A percentile compares a stretch with the other conserved stretches of the same genome.
phyloP scores from a whole-genome alignment of 2,797 vertebrate genomes.

The Poecilia wingei region DNA sequence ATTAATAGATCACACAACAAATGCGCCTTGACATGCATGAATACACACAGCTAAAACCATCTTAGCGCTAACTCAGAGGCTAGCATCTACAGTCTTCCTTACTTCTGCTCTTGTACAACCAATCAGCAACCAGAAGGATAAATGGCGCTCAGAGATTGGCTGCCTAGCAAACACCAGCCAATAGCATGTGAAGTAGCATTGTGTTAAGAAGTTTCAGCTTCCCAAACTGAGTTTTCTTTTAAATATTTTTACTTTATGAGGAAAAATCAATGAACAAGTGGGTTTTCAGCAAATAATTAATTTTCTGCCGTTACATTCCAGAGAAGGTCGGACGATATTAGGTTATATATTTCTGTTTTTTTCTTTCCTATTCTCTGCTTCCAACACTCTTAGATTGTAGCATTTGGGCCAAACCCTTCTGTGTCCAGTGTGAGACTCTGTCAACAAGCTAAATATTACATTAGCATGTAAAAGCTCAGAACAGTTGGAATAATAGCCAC shows the following conservation, averaged over 20 bases:
- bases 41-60: neutral
- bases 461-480: neutral
- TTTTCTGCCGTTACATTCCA: neutral
- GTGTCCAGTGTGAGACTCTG: neutral
- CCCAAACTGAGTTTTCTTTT: neutral
- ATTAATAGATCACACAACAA: neutral
- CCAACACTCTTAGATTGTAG: neutral
- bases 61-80: neutral
- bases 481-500: neutral
- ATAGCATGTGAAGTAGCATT: neutral
- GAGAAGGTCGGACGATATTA: neutral
- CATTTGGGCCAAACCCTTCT: neutral
- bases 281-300: neutral
- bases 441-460: neutral
- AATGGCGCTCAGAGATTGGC: neutral
- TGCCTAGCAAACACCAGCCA: neutral
- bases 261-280: neutral
- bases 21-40: neutral
- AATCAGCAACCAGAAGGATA: neutral
- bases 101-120: neutral
- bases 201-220: neutral
- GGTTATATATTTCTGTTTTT: neutral
- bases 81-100: too few relatives aligned
- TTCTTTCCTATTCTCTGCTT: neutral
- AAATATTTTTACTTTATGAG: neutral